These are phyloP conservation scores for Drosophila lini DNA, from an alignment of 1,140 invertebrate genomes.

Conservation along the genomic window DNA sequence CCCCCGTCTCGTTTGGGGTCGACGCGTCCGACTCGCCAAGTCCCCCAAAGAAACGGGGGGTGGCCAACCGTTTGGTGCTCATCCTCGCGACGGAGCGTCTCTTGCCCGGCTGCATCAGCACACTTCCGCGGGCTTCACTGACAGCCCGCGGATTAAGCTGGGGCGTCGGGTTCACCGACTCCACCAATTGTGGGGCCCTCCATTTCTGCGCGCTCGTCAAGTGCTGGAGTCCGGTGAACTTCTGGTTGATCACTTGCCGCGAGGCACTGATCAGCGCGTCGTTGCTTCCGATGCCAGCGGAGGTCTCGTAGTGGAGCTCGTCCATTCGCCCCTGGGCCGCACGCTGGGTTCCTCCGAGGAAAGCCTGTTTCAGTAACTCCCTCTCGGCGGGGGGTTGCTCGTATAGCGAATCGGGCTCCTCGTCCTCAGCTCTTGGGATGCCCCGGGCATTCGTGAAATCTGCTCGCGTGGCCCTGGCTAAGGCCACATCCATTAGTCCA, in stretches of 20 bases:
- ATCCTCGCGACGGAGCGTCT: not conserved
- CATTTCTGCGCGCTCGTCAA: not conserved
- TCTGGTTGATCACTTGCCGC: slow-evolving; percentile 51
- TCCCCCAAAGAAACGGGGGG: slow-evolving; percentile 2
- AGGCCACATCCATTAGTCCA: slow-evolving; percentile 20
- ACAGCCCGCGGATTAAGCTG: not conserved
- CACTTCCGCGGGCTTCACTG: not conserved
- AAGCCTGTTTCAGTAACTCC: slow-evolving; percentile 10
- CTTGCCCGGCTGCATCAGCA: not conserved
- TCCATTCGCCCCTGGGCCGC: slow-evolving; percentile 34
- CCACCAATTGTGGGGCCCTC: slow-evolving; percentile 6
- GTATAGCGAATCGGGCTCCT: not conserved
- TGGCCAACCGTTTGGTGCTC: not conserved
- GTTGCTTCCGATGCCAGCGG: slow-evolving; percentile 1
- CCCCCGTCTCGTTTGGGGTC: too few species aligned
- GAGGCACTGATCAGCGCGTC: slow-evolving; percentile 44
- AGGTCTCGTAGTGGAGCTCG: slow-evolving; percentile 20
- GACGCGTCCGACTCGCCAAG: not conserved
- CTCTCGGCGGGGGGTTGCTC: slow-evolving; percentile 20
- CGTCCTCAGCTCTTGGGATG: not conserved
- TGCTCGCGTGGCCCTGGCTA: slow-evolving; percentile 8
- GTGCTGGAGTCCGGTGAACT: slow-evolving; percentile 4
- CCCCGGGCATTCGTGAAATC: slow-evolving; percentile 1
- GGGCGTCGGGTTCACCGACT: slow-evolving; percentile 9
- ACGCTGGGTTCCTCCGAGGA: not conserved